phyloP scores from a whole-genome alignment of 2,113 vertebrate species.

The Emydocephalus ijimae region DNA sequence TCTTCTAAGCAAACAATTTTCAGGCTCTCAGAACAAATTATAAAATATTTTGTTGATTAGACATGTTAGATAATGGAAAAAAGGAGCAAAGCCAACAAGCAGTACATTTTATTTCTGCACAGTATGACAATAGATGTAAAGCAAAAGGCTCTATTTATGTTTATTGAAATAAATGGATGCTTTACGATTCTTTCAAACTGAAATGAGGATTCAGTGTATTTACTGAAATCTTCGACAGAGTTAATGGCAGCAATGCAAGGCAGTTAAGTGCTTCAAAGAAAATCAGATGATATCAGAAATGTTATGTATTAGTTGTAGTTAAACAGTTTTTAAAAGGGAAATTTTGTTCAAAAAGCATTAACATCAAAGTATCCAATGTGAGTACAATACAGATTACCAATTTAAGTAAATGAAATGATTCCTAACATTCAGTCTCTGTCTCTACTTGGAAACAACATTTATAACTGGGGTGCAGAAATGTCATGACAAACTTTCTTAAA shows the following conservation, averaged over 20 bases:
- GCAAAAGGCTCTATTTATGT: constrained; percentile 7
- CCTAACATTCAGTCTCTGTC: not conserved
- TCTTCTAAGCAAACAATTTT: constrained; percentile 25
- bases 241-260: not conserved
- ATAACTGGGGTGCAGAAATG: not conserved
- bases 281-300: not conserved
- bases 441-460: not conserved
- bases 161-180: constrained; percentile 9
- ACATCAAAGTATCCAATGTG: not conserved
- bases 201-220: not conserved
- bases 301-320: not conserved
- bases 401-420: not conserved
- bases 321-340: not conserved
- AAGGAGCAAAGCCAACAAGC: constrained; percentile 15
- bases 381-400: not conserved
- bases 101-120: rapidly evolving
- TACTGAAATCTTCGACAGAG: not conserved
- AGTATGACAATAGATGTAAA: constrained; percentile 14
- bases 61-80: constrained; percentile 1
- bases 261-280: not conserved
- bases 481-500: not conserved
- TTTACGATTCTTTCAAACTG: constrained; percentile 11
- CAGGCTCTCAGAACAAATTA: not conserved
- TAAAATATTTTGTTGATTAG: not conserved
- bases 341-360: not conserved